Conservation (phyloP, 2,797 vertebrate species). For the Percopsis omiscomaycus region DNA sequence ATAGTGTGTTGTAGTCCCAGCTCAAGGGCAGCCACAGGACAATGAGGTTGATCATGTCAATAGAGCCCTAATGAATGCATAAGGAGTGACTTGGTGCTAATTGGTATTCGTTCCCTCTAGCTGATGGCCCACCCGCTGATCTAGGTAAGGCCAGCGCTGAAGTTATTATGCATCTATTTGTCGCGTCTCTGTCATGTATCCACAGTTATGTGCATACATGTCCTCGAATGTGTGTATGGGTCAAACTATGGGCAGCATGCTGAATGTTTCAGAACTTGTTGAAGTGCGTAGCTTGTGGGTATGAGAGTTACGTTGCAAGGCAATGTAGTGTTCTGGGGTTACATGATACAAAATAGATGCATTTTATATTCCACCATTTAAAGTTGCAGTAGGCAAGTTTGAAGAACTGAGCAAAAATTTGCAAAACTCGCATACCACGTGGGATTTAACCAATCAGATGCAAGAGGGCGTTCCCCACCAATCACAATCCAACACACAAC, state of each 20-base stretch:
- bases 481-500: too few species aligned
- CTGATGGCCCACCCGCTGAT: slow-evolving; percentile 43
- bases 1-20: too few species aligned
- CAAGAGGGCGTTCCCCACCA: too few species aligned
- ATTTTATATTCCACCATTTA: slow-evolving; percentile 3
- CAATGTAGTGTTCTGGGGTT: too few species aligned
- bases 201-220: slow-evolving; percentile 61
- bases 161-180: slow-evolving; percentile 17
- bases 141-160: slow-evolving; percentile 63
- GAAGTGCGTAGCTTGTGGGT: background rate
- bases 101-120: slow-evolving; percentile 51
- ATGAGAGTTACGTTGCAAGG: too few species aligned
- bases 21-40: too few species aligned
- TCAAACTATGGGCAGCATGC: slow-evolving; percentile 35
- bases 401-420: background rate
- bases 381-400: background rate
- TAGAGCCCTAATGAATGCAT: background rate
- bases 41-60: background rate
- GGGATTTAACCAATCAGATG: too few species aligned
- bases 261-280: background rate
- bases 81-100: slow-evolving; percentile 21
- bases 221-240: slow-evolving; percentile 32
- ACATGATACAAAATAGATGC: too few species aligned
- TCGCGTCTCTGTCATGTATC: slow-evolving; percentile 47
- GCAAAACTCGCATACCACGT: too few species aligned